Conservation (phyloP, 2,888 invertebrate genomes). For the Tachystola acroxantha region DNA sequence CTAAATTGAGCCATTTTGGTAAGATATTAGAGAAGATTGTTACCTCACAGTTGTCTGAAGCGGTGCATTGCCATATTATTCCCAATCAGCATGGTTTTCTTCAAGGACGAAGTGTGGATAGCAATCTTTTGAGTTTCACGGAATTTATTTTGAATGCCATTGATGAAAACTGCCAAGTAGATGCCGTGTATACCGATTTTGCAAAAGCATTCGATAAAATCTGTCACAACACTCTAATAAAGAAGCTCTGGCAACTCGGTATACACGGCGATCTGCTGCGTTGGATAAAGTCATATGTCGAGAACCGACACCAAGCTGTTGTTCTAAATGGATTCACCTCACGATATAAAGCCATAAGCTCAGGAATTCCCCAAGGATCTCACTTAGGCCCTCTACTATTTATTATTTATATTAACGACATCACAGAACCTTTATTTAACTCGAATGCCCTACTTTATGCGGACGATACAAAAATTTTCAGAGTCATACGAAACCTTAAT, state of each 20-base stretch:
- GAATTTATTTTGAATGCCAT: conserved; percentile 10
- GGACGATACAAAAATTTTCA: conserved; percentile 6
- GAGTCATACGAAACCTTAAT: background rate
- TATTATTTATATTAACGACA: background rate
- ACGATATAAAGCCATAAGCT: background rate
- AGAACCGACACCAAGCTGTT: background rate
- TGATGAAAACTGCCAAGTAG: conserved; percentile 7
- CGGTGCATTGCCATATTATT: conserved; percentile 3
- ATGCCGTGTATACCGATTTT: too few relatives aligned
- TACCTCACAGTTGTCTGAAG: conserved; percentile 7
- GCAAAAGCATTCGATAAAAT: too few relatives aligned
- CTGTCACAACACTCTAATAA: conserved; percentile 1
- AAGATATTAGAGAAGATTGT: conserved; percentile 18
- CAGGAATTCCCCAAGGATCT: background rate
- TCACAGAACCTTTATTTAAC: background rate
- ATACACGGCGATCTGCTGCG: too few relatives aligned
- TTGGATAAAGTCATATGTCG: conserved; percentile 1
- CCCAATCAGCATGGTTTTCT: conserved; percentile 14
- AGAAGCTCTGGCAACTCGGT: too few relatives aligned
- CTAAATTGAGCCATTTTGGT: conserved; percentile 13
- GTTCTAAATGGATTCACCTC: background rate
- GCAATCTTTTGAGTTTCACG: conserved; percentile 10
- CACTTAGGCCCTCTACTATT: background rate
- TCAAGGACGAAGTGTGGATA: conserved; percentile 9
- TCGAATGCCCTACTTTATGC: background rate